A percentile compares a stretch with the other conserved stretches of the same genome.
phyloP scores from a whole-genome alignment of 2,113 vertebrate genomes.

The Cepphus grylle region DNA sequence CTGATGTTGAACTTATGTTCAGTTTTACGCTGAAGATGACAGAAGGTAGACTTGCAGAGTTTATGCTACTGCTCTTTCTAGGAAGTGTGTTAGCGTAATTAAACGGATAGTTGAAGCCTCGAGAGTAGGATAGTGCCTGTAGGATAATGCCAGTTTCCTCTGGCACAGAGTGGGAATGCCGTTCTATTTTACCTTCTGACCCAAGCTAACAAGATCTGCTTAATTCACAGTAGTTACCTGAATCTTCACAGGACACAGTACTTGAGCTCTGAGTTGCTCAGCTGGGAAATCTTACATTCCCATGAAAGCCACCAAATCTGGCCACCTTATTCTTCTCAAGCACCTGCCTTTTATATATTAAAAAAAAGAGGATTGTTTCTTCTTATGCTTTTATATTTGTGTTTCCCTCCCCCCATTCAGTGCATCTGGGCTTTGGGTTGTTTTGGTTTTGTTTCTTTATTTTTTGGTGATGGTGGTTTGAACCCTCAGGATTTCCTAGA shows the following conservation, averaged over 20 bases:
- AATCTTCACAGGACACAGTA: not conserved
- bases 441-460: not conserved
- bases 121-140: not conserved
- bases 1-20: not conserved
- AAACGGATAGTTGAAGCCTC: not conserved
- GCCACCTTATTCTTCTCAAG: not conserved
- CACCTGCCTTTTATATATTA: not conserved
- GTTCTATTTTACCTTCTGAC: not conserved
- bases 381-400: not conserved
- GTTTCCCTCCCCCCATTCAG: not conserved
- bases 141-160: not conserved
- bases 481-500: not conserved
- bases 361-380: not conserved
- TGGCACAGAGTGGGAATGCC: not conserved
- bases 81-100: not conserved
- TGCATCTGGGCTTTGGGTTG: not conserved
- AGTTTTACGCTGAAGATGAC: not conserved
- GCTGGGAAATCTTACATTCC: not conserved
- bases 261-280: not conserved
- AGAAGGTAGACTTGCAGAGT: not conserved
- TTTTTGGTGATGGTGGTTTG: not conserved
- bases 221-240: not conserved
- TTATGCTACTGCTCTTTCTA: not conserved
- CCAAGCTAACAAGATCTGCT: not conserved
- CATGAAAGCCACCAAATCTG: not conserved